Conservation (phyloP, 2,797 vertebrate genomes). For the Poeciliopsis turneri region DNA sequence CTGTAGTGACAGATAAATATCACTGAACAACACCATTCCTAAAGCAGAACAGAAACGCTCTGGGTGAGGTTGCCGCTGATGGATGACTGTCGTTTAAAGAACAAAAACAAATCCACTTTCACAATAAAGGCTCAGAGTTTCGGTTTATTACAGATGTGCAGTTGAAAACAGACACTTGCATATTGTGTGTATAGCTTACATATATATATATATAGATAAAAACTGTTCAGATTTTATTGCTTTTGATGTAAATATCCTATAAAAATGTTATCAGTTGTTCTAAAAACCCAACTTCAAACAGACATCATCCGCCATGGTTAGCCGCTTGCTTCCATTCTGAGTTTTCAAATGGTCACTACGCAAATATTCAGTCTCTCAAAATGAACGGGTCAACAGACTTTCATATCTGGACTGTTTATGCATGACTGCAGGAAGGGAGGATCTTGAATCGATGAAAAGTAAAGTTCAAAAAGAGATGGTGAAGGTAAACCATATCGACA, state of each 20-base stretch:
- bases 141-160: background rate
- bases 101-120: background rate
- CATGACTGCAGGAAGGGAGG: background rate
- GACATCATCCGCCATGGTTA: too few species aligned
- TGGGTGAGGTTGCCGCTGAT: background rate
- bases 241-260: too few species aligned
- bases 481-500: background rate
- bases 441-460: background rate
- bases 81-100: background rate
- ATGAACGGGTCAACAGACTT: background rate
- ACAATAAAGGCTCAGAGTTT: background rate
- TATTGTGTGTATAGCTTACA: background rate
- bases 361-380: background rate
- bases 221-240: too few species aligned
- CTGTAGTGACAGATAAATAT: constrained; percentile 2
- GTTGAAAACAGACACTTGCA: background rate
- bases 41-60: background rate
- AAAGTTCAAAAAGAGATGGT: background rate
- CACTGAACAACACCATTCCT: background rate
- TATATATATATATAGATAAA: too few species aligned
- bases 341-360: background rate
- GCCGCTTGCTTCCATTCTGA: background rate
- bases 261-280: too few species aligned
- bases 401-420: background rate
- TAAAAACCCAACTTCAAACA: too few species aligned